phyloP scores from a whole-genome alignment of 2,797 vertebrate genomes.

The Telmatherina bonti region DNA sequence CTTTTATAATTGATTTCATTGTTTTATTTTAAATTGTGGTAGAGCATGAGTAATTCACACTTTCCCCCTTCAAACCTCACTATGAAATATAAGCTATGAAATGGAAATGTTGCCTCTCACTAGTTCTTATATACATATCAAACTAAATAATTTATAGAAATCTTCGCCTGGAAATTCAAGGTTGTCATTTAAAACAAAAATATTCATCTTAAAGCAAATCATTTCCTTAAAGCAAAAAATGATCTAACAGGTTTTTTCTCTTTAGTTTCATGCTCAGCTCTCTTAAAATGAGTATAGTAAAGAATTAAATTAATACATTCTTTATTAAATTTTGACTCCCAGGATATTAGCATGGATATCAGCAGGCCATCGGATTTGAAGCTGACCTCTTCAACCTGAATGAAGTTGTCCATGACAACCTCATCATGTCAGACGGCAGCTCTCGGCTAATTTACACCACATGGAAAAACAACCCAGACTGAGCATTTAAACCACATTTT shows the following conservation, averaged over 20 bases:
- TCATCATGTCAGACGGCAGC: background rate
- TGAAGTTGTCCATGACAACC: background rate
- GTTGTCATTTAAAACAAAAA: background rate
- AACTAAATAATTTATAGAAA: slow-evolving; percentile 1
- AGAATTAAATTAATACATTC: too few relatives aligned
- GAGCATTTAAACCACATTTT: background rate
- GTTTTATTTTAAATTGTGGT: background rate
- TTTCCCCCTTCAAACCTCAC: background rate
- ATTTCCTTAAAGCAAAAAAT: background rate
- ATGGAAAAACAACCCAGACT: background rate
- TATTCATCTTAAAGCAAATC: background rate
- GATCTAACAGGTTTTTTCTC: background rate
- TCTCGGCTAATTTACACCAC: too few relatives aligned
- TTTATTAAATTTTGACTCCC: too few relatives aligned
- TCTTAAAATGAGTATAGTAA: too few relatives aligned
- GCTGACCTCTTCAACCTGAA: background rate
- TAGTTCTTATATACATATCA: background rate
- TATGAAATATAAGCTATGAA: background rate
- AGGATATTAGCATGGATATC: too few relatives aligned
- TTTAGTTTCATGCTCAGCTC: too few relatives aligned
- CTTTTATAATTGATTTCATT: slow-evolving; percentile 20
- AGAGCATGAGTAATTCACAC: slow-evolving; percentile 24
- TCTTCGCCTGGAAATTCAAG: slow-evolving; percentile 17
- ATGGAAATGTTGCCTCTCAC: background rate
- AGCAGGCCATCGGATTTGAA: too few relatives aligned